Conservation (phyloP, 2,888 invertebrate genomes). For the Syritta pipiens region DNA sequence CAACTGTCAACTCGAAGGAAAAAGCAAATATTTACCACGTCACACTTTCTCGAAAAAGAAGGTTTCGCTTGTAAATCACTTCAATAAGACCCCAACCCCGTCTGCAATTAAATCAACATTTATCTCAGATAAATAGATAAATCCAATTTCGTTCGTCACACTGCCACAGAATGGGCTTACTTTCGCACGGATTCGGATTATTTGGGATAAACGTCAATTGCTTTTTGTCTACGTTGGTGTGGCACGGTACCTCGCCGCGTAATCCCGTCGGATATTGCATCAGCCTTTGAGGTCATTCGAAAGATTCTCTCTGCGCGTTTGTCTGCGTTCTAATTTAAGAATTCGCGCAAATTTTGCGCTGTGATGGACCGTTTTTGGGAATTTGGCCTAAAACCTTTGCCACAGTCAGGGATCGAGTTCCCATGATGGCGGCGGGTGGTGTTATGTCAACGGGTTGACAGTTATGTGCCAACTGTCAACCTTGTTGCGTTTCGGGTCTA, state of each 20-base stretch:
- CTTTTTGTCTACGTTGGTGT: slow-evolving; percentile 11
- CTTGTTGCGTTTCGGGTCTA: background rate
- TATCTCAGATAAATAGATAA: slow-evolving; percentile 22
- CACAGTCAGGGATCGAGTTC: slow-evolving; percentile 1
- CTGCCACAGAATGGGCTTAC: background rate
- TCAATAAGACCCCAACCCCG: background rate
- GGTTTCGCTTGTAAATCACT: background rate
- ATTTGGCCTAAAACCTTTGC: background rate
- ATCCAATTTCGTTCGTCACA: slow-evolving; percentile 20
- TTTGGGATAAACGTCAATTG: slow-evolving; percentile 31
- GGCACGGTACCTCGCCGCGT: slow-evolving; percentile 6
- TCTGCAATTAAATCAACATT: slow-evolving; percentile 14
- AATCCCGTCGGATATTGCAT: slow-evolving; percentile 32
- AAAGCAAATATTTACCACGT: too few species aligned
- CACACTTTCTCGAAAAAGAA: too few species aligned
- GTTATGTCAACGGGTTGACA: slow-evolving; percentile 5
- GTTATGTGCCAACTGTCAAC: slow-evolving; percentile 13
- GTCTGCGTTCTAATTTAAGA: slow-evolving; percentile 30
- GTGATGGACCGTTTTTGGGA: slow-evolving; percentile 6
- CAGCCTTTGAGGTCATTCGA: slow-evolving; percentile 28
- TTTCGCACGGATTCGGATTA: slow-evolving; percentile 16
- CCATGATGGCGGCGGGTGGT: background rate
- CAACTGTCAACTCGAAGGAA: too few species aligned
- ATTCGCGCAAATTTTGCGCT: background rate
- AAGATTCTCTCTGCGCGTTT: slow-evolving; percentile 14